Base-by-base conservation (phyloP, 2,797 vertebrate species). In the Sandelia bainsii region DNA sequence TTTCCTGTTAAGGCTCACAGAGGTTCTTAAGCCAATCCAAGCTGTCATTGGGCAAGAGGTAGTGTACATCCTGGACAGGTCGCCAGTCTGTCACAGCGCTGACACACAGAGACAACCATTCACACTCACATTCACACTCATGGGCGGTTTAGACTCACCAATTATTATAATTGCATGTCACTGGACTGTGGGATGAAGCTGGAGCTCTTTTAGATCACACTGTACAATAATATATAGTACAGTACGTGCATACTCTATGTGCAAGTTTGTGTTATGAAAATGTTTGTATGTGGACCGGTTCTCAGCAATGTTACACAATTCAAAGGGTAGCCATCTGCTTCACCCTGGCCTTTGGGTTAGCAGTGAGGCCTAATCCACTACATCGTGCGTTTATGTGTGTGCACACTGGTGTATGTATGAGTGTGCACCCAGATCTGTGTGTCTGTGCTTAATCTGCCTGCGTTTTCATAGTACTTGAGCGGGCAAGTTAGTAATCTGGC, bases 271-370 rank as follows among this genome's bases (percentile, higher is more conserved):
- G 40, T 54, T 49, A 17, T 53, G 20, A 40, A 40, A 57, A 17
- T 13, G 62, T 67, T 69, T 62, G 73, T 45, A 79, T 81, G 77
- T 81, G 61, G 68, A 79, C 62, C 58, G 52, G 57, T 83, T 80
- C 70, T 85, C 71, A 69, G 71, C 83, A 45, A 80, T 8, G 66
- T 93, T 93, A 88, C 82, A 75, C 90, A 93, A 84, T 68, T 85
- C 81, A 88, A 83, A 90, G 87, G 76, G 62, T 70, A 78, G 88
- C 92, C 92, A 94, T 93, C 93, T 94, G 93, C 79, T 89, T 81
- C 60, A 72, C 77, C 84, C 77, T 27, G 54, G 87, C 81, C 86
- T 69, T 20, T 84, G 63, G 68, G 86, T 87, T 83, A 80, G 84
- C 77, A 79, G 81, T 22, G n/a, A 82, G 64, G 66, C 71, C 81